Evolutionary conservation across 2,888 invertebrate genomes (phyloP).

Genomic region (Lathronympha strigana): DNA sequence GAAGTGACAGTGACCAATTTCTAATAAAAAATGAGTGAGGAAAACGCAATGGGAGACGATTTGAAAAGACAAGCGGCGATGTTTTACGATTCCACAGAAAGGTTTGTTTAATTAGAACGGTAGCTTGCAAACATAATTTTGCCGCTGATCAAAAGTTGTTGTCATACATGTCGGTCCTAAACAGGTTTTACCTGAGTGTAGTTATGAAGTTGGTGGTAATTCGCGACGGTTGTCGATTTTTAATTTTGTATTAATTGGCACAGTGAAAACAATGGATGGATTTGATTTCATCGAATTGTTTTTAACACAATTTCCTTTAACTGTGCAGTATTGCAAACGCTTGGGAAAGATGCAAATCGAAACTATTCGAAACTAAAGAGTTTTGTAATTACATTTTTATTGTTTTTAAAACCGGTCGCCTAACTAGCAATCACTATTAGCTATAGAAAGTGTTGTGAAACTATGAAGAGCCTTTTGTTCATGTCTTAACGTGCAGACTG

Average conservation of each 20-base stretch:
- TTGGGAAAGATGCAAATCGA: background rate
- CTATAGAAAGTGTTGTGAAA: background rate
- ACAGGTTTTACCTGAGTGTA: conserved; percentile 2
- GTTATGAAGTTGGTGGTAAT: conserved; percentile 15
- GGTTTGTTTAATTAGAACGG: conserved; percentile 60
- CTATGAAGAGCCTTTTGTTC: background rate
- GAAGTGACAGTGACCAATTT: conserved; percentile 53
- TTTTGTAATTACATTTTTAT: background rate
- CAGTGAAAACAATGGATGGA: conserved; percentile 4
- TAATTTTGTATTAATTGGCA: conserved; percentile 21
- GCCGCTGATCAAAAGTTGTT: background rate
- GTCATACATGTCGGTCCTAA: background rate
- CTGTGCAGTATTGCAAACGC: background rate
- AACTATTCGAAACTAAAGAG: background rate
- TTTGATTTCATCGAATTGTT: background rate
- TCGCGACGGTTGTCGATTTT: conserved; percentile 17
- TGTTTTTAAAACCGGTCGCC: background rate
- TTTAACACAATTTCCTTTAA: conserved; percentile 5
- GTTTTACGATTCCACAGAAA: conserved; percentile 78
- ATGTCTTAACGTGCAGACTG: background rate
- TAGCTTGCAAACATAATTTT: conserved; percentile 18
- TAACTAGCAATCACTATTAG: background rate
- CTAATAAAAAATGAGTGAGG: conserved; percentile 68
- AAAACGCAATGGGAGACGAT: conserved; percentile 72
- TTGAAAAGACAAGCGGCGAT: conserved; percentile 78